Percentiles rank a stretch among this genome's conserved stretches.
Evolutionary conservation across 2,113 vertebrate genomes (phyloP).

Genomic region (Xenopus laevis): DNA sequence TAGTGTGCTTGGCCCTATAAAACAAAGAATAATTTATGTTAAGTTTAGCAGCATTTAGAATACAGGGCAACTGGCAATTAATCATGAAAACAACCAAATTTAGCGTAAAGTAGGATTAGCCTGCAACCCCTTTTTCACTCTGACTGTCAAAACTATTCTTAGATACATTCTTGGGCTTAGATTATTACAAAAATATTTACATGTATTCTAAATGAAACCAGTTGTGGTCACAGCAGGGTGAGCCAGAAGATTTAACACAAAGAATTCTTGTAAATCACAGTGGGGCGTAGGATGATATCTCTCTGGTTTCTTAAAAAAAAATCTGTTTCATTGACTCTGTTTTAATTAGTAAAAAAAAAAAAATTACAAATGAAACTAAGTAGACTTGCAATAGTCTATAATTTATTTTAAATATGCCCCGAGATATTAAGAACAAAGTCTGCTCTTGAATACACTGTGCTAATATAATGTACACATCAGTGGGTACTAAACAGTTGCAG

Average conservation of each 20-base stretch:
- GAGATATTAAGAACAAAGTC: conserved; percentile 32
- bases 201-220: conserved; percentile 61
- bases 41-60: too few species aligned
- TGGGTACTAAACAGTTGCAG: conserved; percentile 12
- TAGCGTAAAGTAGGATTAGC: conserved; percentile 17
- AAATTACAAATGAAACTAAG: conserved; percentile 22
- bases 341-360: conserved; percentile 20
- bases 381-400: conserved; percentile 9
- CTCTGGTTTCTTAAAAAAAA: conserved; percentile 51
- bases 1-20: too few species aligned
- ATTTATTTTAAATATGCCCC: conserved; percentile 33
- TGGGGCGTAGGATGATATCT: conserved; percentile 50
- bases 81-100: neutral
- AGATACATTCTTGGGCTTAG: conserved; percentile 37
- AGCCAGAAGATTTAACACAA: conserved; percentile 60
- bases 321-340: conserved; percentile 21
- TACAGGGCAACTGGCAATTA: too few species aligned
- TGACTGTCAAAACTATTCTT: conserved; percentile 19
- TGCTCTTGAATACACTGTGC: conserved; percentile 27
- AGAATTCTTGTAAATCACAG: conserved; percentile 58
- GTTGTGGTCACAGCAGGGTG: conserved; percentile 57
- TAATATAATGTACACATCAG: conserved; percentile 29
- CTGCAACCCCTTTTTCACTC: conserved; percentile 6
- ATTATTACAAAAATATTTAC: conserved; percentile 50
- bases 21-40: too few species aligned